Evolutionary conservation across 2,113 vertebrate genomes (phyloP).

Genomic region (Gracilinanus agilis): DNA sequence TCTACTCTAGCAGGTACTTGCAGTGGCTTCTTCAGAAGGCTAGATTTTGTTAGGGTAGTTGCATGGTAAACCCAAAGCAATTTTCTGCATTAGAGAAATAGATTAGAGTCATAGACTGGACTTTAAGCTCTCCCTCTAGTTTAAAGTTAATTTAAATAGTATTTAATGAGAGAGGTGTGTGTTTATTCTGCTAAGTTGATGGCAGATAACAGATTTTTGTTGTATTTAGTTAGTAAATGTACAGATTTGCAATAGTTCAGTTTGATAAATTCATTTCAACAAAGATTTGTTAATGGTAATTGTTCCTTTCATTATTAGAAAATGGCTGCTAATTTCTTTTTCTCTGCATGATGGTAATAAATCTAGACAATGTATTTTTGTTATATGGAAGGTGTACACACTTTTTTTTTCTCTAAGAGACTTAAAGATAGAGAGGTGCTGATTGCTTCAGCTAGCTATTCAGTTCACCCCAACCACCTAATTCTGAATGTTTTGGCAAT

Average conservation of each 20-base stretch:
- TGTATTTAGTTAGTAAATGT: background rate
- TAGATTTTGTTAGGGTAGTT: background rate
- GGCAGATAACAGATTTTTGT: background rate
- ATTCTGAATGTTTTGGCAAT: constrained; percentile 26
- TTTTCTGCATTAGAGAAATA: background rate
- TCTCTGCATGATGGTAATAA: background rate
- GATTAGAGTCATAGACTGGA: background rate
- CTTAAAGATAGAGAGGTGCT: constrained; percentile 29
- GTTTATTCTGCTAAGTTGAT: background rate
- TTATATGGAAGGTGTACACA: constrained; percentile 19
- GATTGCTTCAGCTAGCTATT: constrained; percentile 4
- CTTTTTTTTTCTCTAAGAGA: constrained; percentile 15
- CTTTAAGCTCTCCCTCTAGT: background rate
- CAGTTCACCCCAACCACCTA: background rate
- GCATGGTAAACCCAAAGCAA: background rate
- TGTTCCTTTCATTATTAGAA: background rate
- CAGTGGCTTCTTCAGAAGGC: background rate
- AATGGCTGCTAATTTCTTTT: background rate
- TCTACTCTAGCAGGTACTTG: background rate
- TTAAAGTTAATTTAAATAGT: background rate
- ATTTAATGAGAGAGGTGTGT: background rate
- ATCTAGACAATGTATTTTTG: background rate
- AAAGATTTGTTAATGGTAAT: background rate
- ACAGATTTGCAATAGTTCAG: background rate
- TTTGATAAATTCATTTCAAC: background rate